Percentiles rank a stretch among this genome's conserved stretches.
phyloP scores from a whole-genome alignment of 2,113 vertebrate genomes.

The Urocynchramus pylzowi region DNA sequence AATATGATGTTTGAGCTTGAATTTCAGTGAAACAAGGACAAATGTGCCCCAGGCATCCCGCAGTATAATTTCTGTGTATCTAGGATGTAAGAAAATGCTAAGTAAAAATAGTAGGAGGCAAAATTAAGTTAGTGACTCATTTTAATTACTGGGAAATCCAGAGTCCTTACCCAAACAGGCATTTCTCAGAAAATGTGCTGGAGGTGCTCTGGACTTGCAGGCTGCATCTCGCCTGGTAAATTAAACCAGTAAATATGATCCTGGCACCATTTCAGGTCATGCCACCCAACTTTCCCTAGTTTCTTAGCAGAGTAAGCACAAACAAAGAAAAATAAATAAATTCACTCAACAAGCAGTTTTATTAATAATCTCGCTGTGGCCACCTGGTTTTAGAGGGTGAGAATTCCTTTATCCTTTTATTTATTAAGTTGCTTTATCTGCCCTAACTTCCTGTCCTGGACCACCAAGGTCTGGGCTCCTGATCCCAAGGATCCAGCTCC shows the following conservation, averaged over 20 bases:
- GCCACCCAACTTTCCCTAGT: not conserved
- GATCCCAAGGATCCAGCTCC: accelerated
- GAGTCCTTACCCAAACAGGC: not conserved
- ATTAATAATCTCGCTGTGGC: not conserved
- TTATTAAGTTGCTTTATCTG: not conserved
- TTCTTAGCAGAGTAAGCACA: not conserved
- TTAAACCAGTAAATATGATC: not conserved
- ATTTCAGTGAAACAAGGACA: not conserved
- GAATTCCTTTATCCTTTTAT: no score
- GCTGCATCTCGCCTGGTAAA: not conserved
- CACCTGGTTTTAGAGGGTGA: not conserved
- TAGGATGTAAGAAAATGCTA: not conserved
- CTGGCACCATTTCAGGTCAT: not conserved
- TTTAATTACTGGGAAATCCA: constrained; percentile 19
- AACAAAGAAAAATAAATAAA: not conserved
- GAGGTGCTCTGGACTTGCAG: not conserved
- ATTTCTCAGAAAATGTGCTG: not conserved
- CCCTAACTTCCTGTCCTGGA: not conserved
- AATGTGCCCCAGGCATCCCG: not conserved
- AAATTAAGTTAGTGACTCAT: constrained; percentile 18
- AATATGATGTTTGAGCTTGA: not conserved
- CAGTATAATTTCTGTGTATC: not conserved
- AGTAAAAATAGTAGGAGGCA: not conserved
- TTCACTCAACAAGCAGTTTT: not conserved
- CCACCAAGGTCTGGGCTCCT: accelerated